Evolutionary conservation across 2,888 invertebrate species (phyloP), one percentile per base, ranked within the genome.

Genomic region (Tetropium fuscum): DNA sequence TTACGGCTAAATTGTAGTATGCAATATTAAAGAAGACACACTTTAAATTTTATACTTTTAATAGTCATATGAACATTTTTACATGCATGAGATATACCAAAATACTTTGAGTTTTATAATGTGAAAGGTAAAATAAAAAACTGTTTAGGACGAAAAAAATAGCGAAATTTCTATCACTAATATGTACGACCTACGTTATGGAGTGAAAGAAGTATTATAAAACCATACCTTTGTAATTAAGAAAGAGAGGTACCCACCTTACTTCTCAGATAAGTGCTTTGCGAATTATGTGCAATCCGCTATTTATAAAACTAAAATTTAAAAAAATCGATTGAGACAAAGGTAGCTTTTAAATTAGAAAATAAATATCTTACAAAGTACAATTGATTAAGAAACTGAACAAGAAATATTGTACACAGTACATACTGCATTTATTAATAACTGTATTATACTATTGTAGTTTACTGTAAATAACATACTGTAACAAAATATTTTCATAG

Each of bases 61-160:
- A 77, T 79, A 76, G 71, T 78, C 75, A 76, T 79, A 80, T 80
- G 78, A 79, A 80, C 80, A 80, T 79, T 79, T 80, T 80, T 80
- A 80, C 80, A 80, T 79, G 78, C 78, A 78, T 73, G 71, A 75
- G 73, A 75, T 74, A 76, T 75, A 78, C 76, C 75, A 78, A 78
- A 79, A 75, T 74, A 72, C 58, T 70, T 71, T 73, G 68, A 69
- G 68, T 75, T 73, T 68, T 72, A 65, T 71, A 68, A 72, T 69
- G 59, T 54, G 69, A 67, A 69, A 67, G 66, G 70, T 64, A 62
- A 73, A 72, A 71, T 69, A 72, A 72, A 72, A 67, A 68, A 70
- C 69, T 68, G 64, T 73, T 66, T 65, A 66, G 71, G 71, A 74
- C 68, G 72, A 69, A 69, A 73, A 72, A 72, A 75, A 72, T 73